Percentiles rank a stretch among this genome's conserved stretches.
phyloP scores from a whole-genome alignment of 2,888 invertebrate genomes.

The Steinernema carpocapsae region DNA sequence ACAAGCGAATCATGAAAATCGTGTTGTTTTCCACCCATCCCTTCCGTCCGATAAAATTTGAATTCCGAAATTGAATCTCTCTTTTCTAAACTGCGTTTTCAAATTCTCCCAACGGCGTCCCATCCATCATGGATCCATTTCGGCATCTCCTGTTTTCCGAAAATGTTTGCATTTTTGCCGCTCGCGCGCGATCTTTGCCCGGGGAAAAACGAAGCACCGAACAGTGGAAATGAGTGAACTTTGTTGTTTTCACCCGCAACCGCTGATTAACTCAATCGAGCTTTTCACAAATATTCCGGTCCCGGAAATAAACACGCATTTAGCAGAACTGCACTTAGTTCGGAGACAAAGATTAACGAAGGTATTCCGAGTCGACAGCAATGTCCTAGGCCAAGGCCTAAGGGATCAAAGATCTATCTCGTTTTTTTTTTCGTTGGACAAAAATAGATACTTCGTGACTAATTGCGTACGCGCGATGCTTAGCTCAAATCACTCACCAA shows the following conservation, averaged over 20 bases:
- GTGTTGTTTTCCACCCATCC: not conserved
- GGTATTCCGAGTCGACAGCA: too few species aligned
- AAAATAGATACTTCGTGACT: too few species aligned
- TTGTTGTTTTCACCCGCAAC: not conserved
- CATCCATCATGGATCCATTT: not conserved
- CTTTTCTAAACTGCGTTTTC: not conserved
- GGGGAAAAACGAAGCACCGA: too few species aligned
- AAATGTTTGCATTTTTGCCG: too few species aligned
- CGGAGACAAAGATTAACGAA: not conserved
- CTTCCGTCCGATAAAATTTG: not conserved
- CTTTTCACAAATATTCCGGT: not conserved
- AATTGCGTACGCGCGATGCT: not conserved
- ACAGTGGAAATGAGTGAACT: not conserved
- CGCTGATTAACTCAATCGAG: conserved; percentile 9
- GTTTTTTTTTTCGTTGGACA: not conserved
- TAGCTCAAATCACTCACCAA: conserved; percentile 43
- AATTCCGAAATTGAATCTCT: not conserved
- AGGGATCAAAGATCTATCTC: not conserved
- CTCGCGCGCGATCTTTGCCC: too few species aligned
- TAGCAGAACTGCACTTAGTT: not conserved
- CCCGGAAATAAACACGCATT: conserved; percentile 1
- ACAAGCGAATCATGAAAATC: not conserved
- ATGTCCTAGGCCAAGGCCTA: too few species aligned
- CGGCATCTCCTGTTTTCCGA: too few species aligned
- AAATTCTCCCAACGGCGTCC: not conserved